These are phyloP conservation scores for Grammomys dolichurus DNA, from an alignment of 2,113 vertebrate genomes.

Conservation along the genomic window DNA sequence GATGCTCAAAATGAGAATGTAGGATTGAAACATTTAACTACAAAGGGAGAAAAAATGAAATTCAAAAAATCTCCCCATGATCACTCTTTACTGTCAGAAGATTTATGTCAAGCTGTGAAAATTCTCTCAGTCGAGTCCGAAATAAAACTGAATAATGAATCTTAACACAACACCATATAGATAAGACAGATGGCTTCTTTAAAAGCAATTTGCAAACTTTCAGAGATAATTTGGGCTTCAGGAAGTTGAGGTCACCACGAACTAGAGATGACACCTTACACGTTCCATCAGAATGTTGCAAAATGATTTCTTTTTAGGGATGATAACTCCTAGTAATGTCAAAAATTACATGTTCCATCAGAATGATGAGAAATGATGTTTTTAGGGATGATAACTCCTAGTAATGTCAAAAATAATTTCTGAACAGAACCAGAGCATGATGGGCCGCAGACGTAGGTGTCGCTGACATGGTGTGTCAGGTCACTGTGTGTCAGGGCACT, in stretches of 20 bases:
- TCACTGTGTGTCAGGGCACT: neutral
- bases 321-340: conserved; percentile 31
- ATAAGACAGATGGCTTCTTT: conserved; percentile 51
- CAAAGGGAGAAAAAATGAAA: conserved; percentile 31
- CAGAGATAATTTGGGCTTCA: conserved; percentile 52
- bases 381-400: conserved; percentile 7
- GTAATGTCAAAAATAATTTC: conserved; percentile 58
- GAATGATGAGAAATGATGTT: conserved; percentile 23
- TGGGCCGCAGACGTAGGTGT: neutral
- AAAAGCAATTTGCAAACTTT: conserved; percentile 60
- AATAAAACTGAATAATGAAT: conserved; percentile 60
- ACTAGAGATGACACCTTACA: conserved; percentile 46
- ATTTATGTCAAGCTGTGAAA: conserved; percentile 64
- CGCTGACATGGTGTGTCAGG: neutral
- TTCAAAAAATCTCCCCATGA: conserved; percentile 12
- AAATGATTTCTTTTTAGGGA: conserved; percentile 30
- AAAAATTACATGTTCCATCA: conserved; percentile 15
- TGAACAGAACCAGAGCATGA: neutral
- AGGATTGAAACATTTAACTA: neutral
- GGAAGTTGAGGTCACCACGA: conserved; percentile 35
- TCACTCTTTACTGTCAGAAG: conserved; percentile 43
- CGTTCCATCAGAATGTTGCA: neutral
- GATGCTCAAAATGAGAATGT: conserved; percentile 49
- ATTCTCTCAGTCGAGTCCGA: conserved; percentile 46
- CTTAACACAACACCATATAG: conserved; percentile 53